Conservation (phyloP, 1,140 invertebrate species). For the Rhagoletis zephyria region DNA sequence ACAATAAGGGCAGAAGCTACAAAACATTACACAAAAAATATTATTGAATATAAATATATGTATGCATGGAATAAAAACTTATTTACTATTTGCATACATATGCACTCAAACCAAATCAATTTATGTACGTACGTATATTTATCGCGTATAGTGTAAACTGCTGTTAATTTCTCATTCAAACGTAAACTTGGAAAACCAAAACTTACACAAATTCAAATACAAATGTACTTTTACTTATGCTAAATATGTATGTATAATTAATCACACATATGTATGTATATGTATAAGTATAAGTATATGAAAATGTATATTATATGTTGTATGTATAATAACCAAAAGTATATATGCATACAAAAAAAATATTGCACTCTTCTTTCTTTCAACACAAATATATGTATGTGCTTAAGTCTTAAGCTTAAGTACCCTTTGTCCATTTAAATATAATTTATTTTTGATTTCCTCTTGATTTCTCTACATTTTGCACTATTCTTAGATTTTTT, state of each 20-base stretch:
- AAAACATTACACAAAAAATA: not conserved
- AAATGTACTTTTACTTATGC: conserved; percentile 32
- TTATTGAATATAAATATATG: not conserved
- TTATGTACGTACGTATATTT: conserved; percentile 24
- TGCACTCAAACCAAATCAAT: not conserved
- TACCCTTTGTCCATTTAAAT: not conserved
- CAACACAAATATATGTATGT: not conserved
- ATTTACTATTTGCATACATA: not conserved
- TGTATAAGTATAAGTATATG: not conserved
- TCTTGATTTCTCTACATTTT: not conserved
- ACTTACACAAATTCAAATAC: not conserved
- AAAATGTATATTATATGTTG: not conserved
- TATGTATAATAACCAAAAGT: conserved; percentile 21
- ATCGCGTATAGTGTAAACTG: conserved; percentile 36
- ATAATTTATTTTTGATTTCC: not conserved
- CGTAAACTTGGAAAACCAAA: not conserved
- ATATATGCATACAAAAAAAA: not conserved
- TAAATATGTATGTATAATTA: conserved; percentile 18
- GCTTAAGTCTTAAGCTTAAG: not conserved
- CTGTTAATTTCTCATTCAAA: conserved; percentile 36
- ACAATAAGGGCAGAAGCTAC: not conserved
- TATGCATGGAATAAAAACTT: not conserved
- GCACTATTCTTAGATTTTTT: not conserved
- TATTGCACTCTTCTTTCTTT: conserved; percentile 41
- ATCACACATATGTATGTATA: conserved; percentile 11